phyloP scores from a whole-genome alignment of 2,888 invertebrate species.

The Sarcophaga rosellei region DNA sequence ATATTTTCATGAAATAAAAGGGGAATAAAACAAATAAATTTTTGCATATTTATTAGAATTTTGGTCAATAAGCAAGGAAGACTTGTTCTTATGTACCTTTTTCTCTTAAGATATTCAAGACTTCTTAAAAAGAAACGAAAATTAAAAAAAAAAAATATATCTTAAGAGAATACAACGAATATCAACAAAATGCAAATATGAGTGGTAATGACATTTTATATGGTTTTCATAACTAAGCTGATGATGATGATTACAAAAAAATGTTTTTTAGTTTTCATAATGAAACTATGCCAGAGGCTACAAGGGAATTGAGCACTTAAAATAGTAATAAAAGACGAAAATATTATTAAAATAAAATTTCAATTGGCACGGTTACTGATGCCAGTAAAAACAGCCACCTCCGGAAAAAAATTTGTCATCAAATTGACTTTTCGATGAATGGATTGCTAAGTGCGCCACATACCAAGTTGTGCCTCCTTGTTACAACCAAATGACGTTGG shows the following conservation, averaged over 20 bases:
- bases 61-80: constrained; percentile 11
- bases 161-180: not conserved
- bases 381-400: too few species aligned
- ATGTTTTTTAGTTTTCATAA: too few species aligned
- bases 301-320: too few species aligned
- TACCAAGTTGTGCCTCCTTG: too few species aligned
- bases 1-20: not conserved
- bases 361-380: too few species aligned
- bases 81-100: not conserved
- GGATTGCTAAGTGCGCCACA: too few species aligned
- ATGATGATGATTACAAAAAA: constrained; percentile 19
- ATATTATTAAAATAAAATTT: too few species aligned
- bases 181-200: constrained; percentile 45
- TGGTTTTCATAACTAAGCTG: constrained; percentile 11
- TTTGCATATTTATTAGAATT: constrained; percentile 28
- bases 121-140: not conserved
- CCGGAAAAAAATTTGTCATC: too few species aligned
- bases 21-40: not conserved
- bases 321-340: too few species aligned
- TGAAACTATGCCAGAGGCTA: too few species aligned
- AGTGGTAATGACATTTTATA: constrained; percentile 38
- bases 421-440: too few species aligned
- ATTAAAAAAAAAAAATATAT: not conserved
- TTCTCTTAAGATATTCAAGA: constrained; percentile 5
- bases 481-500: too few species aligned